Evolutionary conservation across 2,797 vertebrate species (phyloP).

Genomic region (Halcyon badia): DNA sequence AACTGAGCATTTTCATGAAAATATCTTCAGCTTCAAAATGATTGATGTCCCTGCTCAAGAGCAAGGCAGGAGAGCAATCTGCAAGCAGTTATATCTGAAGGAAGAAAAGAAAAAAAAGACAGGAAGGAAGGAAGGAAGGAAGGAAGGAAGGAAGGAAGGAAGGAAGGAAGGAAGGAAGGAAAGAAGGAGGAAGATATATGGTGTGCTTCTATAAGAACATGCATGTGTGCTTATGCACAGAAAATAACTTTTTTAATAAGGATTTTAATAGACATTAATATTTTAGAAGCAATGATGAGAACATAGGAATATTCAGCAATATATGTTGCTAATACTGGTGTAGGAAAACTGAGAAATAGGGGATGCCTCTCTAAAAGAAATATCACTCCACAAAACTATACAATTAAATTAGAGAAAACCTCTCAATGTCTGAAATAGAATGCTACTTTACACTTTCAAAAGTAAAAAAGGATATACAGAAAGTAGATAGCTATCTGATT

Average conservation of each 20-base stretch:
- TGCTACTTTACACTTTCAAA: neutral
- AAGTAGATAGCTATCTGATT: neutral
- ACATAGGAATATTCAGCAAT: neutral
- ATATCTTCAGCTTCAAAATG: slow-evolving; percentile 54
- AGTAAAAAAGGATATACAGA: neutral
- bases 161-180: neutral
- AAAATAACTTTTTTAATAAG: neutral
- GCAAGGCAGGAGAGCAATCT: slow-evolving; percentile 24
- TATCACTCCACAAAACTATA: neutral
- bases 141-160: neutral
- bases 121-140: neutral
- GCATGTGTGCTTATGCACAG: neutral
- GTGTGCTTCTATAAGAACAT: neutral
- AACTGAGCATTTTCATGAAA: slow-evolving; percentile 62
- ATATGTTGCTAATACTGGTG: neutral
- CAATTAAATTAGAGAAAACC: neutral
- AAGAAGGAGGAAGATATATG: neutral
- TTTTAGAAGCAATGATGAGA: neutral
- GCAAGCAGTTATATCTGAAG: neutral
- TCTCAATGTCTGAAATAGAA: neutral
- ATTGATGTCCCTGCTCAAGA: slow-evolving; percentile 30
- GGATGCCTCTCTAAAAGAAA: neutral
- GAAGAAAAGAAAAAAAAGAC: neutral
- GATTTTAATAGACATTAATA: neutral
- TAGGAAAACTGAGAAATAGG: neutral